Base-by-base conservation (phyloP, 2,888 invertebrate genomes). In the Chironomus riparius region DNA sequence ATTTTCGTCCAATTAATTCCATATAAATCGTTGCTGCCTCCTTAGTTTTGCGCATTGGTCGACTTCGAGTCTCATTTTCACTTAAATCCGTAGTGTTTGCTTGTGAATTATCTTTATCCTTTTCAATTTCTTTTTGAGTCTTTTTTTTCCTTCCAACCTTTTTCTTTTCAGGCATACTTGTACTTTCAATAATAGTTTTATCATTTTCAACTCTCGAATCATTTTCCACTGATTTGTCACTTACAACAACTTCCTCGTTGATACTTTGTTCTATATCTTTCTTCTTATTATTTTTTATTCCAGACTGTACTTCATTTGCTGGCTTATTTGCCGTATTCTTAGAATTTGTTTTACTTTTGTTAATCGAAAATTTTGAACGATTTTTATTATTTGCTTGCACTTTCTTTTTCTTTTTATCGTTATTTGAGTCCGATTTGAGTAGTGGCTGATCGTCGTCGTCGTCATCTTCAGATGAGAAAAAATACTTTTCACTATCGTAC, bases 21-120 rank as follows among this genome's bases (percentile, higher is more conserved):
- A 92, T 89, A 78, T 90, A 91, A 76, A 91, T 87, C 6, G 91
- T 87, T 1, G 91, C 91, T 24, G 91, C 91, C 83, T 91, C 91
- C 82, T 92, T 92, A 0, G 91, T 91, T 82, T 91, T 91, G 48
- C 92, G 85, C 10, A 88, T 86, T 0, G 90, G 90, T 61, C 91
- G 80, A 47, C 78, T 77, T 73, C 79, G 56, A 18, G 74, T 77
- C 77, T 78, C 79, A 77, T 76, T 77, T 78, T 80, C 79, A 69
- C 76, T 75, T 10, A 71, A 68, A 77, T 80, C 79, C 4, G 78
- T 77, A 13, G 75, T 75, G n/a, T 75, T 75, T 12, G 76, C 68
- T 65, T 78, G 78, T 68, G 79, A 77, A 24, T 78, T 77, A n/a
- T 76, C 77, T 65, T 56, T 76, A 70, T 78, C 78, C 38, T 38